phyloP scores from a whole-genome alignment of 2,113 vertebrate species.

The Heterocephalus glaber region DNA sequence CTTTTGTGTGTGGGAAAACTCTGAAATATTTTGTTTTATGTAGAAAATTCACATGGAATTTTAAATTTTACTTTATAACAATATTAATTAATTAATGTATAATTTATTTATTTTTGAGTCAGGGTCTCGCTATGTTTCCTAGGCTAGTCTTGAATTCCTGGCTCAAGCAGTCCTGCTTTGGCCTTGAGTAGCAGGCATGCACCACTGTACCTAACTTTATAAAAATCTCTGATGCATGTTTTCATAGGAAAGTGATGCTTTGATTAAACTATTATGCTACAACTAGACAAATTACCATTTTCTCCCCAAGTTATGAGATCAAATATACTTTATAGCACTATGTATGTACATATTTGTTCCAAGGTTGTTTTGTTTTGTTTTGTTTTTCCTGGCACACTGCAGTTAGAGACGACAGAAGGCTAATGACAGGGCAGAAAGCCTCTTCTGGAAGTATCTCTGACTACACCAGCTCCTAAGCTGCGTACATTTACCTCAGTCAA shows the following conservation, averaged over 20 bases:
- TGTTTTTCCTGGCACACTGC: not conserved
- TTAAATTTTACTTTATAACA: not conserved
- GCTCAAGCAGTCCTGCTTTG: not conserved
- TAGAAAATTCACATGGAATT: not conserved
- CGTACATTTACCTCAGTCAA: not conserved
- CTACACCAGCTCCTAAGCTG: not conserved
- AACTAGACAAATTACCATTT: not conserved
- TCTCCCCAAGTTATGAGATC: not conserved
- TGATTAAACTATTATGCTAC: not conserved
- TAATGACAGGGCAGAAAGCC: not conserved
- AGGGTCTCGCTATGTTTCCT: not conserved
- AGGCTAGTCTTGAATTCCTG: not conserved
- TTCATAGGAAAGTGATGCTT: not conserved
- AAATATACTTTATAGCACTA: not conserved
- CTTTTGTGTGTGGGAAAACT: not conserved
- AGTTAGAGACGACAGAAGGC: not conserved
- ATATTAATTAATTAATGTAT: not conserved
- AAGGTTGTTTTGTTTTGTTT: not conserved
- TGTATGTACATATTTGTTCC: not conserved
- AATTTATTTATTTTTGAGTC: not conserved
- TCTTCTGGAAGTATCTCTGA: not conserved
- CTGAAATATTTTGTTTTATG: not conserved
- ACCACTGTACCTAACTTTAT: not conserved
- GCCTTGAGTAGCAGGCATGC: not conserved
- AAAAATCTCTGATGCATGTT: not conserved